Evolutionary conservation across 2,888 invertebrate genomes (phyloP), one percentile per base, ranked within the genome.

Genomic region (Dorcus hopei): DNA sequence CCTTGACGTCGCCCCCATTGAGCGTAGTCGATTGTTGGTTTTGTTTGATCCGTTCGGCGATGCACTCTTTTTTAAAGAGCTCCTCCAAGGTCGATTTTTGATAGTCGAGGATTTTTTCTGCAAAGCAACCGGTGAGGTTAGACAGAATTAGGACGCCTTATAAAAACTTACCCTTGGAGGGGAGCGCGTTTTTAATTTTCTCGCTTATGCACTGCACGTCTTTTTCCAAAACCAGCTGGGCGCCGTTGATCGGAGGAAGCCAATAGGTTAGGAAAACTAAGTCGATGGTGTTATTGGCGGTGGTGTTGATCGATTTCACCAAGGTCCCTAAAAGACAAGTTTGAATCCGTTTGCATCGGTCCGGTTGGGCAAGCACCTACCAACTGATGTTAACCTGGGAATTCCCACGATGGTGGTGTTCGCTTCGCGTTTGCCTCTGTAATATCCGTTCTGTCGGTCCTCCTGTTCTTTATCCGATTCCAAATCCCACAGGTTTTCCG

Each of bases 211-310:
- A 90, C 62, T 85, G 82, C 43, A 87, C 77, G 69, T 90, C 89
- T 67, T 82, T 80, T 38, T 85, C 84, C 47, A 86, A 72, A 49
- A 85, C 74, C 42, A 84, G 74, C 47, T 83, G 83, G 61, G 83
- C 80, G 66, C 80, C 80, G 33, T 79, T 77, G 59, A 86, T 83
- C 0, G 87, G 83, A 63, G 87, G 88, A 64, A 89, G 81, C 85
- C 91, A 89, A 70, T 89, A 90, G 6, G 90, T 86, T 4, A 89
- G 83, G 73, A 91, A 90, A 14, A 88, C 80, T 50, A 90, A 78
- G 77, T 91, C 86, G 62, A 85, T 73, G 0, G 85, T 73, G 0
- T 82, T 71, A 50, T 80, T 79, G 48, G 81, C 76, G 6, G 70
- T 65, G 9, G 63, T 50, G 50, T 74, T 69, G 9, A 70, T 57